Percentiles rank a stretch among this genome's conserved stretches.
phyloP scores from a whole-genome alignment of 2,888 invertebrate genomes.

The Galerucella pusilla region DNA sequence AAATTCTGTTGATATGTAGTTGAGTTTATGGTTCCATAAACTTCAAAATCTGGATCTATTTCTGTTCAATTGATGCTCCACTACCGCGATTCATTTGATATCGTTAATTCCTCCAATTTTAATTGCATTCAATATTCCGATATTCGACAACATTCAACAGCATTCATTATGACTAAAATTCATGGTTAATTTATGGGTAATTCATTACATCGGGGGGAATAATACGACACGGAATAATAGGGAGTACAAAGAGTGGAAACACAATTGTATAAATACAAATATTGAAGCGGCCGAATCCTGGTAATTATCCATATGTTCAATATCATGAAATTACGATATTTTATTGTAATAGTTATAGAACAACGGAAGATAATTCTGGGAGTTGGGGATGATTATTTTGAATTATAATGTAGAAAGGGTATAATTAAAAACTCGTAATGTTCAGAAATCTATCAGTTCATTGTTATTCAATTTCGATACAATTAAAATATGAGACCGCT shows the following conservation, averaged over 20 bases:
- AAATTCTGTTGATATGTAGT: no score
- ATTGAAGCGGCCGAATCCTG: not conserved
- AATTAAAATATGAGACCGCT: no score
- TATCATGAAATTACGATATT: not conserved
- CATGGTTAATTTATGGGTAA: not conserved
- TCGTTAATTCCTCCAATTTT: constrained; percentile 3
- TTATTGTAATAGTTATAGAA: not conserved
- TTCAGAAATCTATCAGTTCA: not conserved
- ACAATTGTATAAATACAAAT: constrained; percentile 14
- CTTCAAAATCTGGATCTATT: not conserved
- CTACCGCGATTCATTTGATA: not conserved
- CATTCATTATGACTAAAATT: constrained; percentile 6
- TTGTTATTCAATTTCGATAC: not conserved
- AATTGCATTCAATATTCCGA: constrained; percentile 5
- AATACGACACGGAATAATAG: not conserved
- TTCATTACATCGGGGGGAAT: constrained; percentile 2
- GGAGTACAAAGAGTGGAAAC: constrained; percentile 2
- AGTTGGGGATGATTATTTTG: not conserved
- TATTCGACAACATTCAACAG: constrained; percentile 6
- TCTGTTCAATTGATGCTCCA: not conserved
- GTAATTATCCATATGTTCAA: not conserved
- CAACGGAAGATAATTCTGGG: not conserved
- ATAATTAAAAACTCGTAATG: not conserved
- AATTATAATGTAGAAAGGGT: not conserved
- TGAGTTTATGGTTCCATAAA: no score